Conservation (phyloP, 92 coral and sea anemone genomes). For the Palythoa grandiflora region DNA sequence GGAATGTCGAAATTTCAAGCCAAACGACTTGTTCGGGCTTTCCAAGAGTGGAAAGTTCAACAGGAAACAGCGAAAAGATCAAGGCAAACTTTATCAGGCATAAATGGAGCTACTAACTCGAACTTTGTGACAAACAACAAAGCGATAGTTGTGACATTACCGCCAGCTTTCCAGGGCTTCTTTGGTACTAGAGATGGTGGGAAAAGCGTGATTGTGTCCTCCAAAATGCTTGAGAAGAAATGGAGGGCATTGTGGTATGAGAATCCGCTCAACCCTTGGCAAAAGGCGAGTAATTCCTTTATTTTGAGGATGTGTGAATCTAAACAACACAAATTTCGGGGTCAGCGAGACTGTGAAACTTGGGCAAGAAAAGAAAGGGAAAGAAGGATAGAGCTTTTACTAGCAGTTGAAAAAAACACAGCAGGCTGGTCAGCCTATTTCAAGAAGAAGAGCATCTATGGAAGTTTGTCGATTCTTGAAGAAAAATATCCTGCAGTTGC, state of each 20-base stretch:
- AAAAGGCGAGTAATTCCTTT: conserved; percentile 29
- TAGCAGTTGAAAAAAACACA: conserved; percentile 45
- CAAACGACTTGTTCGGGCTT: conserved; percentile 57
- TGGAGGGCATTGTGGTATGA: conserved; percentile 44
- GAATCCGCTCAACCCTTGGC: conserved; percentile 51
- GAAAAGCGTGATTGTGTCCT: conserved; percentile 37
- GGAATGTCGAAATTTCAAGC: conserved; percentile 65
- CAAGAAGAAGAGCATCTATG: conserved; percentile 46
- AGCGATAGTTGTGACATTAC: conserved; percentile 48
- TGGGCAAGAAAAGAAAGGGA: conserved; percentile 42
- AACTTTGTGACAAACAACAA: conserved; percentile 47
- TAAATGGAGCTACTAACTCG: conserved; percentile 25
- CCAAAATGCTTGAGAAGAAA: conserved; percentile 34
- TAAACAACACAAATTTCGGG: conserved; percentile 34
- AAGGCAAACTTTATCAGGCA: conserved; percentile 18
- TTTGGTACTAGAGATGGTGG: conserved; percentile 29
- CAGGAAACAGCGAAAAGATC: conserved; percentile 29
- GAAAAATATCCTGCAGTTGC: conserved; percentile 5
- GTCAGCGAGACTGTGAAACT: conserved; percentile 39
- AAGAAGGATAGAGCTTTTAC: conserved; percentile 26
- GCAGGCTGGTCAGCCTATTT: conserved; percentile 46
- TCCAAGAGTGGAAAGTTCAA: conserved; percentile 54
- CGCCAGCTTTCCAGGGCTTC: conserved; percentile 46
- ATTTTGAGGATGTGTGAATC: conserved; percentile 46
- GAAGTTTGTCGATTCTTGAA: conserved; percentile 4